Percentiles rank a stretch among this genome's conserved stretches.
Conservation (phyloP, 1,140 invertebrate species). For the Drosophila biarmipes region DNA sequence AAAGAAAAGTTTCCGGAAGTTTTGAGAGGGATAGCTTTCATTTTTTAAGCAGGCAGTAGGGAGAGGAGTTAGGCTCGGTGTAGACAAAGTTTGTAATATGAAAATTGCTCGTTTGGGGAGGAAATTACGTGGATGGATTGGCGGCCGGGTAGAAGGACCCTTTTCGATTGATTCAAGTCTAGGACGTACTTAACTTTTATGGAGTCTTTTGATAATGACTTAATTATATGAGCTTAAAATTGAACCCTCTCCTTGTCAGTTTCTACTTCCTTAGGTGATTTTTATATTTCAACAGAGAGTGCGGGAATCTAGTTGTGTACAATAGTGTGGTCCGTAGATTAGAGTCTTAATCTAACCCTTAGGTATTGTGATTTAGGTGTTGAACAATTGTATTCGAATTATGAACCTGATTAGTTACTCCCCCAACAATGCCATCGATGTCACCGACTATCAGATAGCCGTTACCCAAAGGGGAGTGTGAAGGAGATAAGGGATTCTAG, state of each 20-base stretch:
- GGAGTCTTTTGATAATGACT: neutral
- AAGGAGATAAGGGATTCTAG: too few species aligned
- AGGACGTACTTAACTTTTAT: conserved; percentile 4
- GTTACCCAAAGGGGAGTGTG: too few species aligned
- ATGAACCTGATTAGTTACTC: too few species aligned
- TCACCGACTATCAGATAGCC: too few species aligned
- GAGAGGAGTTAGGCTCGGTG: neutral
- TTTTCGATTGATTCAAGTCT: conserved; percentile 33
- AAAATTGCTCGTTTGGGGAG: conserved; percentile 61
- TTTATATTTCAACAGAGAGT: neutral
- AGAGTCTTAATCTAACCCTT: too few species aligned
- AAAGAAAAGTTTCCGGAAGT: conserved; percentile 60
- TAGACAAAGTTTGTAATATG: conserved; percentile 72
- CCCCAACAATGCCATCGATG: too few species aligned
- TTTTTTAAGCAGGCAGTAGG: neutral
- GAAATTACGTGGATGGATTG: conserved; percentile 20
- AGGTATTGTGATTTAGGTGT: too few species aligned
- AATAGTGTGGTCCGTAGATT: too few species aligned
- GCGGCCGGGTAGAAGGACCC: conserved; percentile 12
- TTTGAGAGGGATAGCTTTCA: conserved; percentile 56
- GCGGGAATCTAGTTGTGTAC: too few species aligned
- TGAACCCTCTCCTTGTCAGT: neutral
- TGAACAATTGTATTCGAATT: too few species aligned
- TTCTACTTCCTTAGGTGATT: neutral
- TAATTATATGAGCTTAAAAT: neutral